Evolutionary conservation across 2,113 vertebrate species (phyloP).

Genomic region (Python bivittatus): DNA sequence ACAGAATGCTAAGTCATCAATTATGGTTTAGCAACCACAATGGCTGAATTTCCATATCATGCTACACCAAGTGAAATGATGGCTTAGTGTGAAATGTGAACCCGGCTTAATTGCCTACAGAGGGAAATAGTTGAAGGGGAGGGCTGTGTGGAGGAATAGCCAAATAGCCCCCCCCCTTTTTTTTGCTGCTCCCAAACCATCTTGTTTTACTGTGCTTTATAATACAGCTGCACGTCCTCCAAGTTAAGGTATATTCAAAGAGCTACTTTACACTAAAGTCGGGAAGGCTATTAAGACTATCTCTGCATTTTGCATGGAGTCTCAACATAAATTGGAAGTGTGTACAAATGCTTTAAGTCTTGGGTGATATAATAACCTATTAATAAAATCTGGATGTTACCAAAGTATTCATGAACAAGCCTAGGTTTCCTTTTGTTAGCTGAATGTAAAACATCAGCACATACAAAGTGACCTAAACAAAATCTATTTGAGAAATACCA

Average conservation of each 20-base stretch:
- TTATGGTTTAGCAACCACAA: background rate
- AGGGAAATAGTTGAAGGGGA: background rate
- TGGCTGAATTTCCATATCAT: background rate
- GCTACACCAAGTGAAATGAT: background rate
- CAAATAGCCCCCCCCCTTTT: too few species aligned
- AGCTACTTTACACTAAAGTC: background rate
- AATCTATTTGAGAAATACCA: background rate
- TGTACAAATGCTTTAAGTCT: background rate
- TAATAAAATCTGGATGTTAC: background rate
- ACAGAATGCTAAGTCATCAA: background rate
- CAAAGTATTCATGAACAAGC: background rate
- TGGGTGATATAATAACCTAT: background rate
- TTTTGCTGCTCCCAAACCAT: too few species aligned
- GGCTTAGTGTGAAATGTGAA: background rate
- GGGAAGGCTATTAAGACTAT: background rate
- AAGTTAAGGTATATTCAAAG: too few species aligned
- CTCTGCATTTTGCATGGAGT: background rate
- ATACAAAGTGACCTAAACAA: background rate
- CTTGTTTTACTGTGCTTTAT: too few species aligned
- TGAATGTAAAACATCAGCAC: background rate
- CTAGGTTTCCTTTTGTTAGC: background rate
- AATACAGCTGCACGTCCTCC: too few species aligned
- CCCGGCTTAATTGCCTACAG: background rate
- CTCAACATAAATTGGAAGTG: background rate
- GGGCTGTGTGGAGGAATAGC: background rate